Percentiles rank a stretch among this genome's conserved stretches.
Conservation (phyloP, 2,888 invertebrate species). For the Cylindroiulus punctatus region DNA sequence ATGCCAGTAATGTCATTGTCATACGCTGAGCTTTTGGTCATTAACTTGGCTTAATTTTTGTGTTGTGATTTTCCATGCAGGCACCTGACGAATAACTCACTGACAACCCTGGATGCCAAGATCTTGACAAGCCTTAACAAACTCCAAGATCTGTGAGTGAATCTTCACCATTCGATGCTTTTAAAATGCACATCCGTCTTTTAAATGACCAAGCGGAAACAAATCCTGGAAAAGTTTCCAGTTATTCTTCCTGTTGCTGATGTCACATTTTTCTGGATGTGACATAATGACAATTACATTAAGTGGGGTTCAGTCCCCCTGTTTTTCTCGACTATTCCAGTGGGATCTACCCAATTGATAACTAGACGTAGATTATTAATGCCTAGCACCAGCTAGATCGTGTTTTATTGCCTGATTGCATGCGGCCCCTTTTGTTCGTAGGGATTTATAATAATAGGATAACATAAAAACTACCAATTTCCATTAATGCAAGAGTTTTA, state of each 20-base stretch:
- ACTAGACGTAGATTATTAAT: conserved; percentile 11
- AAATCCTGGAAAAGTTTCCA: neutral
- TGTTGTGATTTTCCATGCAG: neutral
- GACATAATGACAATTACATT: neutral
- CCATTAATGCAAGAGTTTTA: neutral
- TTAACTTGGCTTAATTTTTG: neutral
- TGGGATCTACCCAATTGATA: neutral
- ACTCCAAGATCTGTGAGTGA: conserved; percentile 7
- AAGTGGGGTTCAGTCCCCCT: neutral
- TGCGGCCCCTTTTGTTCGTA: neutral
- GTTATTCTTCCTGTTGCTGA: neutral
- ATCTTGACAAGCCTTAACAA: neutral
- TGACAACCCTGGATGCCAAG: neutral
- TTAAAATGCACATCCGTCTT: neutral
- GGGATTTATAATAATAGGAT: conserved; percentile 12
- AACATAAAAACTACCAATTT: neutral
- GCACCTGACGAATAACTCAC: neutral
- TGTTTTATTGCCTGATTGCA: conserved; percentile 6
- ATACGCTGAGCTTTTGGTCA: neutral
- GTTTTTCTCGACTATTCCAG: neutral
- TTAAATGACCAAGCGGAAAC: neutral
- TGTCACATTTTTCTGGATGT: neutral
- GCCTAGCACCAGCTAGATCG: neutral
- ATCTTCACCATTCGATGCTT: neutral
- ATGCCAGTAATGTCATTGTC: too few species aligned